phyloP scores from a whole-genome alignment of 2,797 vertebrate species.

The Xiphophorus birchmanni region DNA sequence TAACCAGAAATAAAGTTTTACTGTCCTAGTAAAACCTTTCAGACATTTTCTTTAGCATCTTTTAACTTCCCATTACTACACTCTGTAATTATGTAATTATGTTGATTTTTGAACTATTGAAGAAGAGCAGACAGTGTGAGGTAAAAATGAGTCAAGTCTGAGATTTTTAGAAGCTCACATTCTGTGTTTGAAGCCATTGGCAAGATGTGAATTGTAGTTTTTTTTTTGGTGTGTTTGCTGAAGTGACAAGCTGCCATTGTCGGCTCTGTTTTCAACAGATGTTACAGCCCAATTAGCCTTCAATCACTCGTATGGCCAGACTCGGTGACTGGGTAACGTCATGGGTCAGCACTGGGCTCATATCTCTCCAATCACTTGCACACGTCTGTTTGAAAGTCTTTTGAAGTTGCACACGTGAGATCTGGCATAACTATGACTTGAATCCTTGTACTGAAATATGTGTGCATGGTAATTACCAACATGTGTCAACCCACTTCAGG shows the following conservation, averaged over 20 bases:
- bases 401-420: neutral
- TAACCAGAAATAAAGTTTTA: neutral
- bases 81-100: neutral
- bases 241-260: conserved; percentile 53
- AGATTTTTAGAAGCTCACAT: neutral
- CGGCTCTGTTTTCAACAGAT: conserved; percentile 40
- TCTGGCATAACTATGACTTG: neutral
- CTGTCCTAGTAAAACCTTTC: neutral
- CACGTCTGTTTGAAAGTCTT: conserved; percentile 4
- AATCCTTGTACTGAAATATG: conserved; percentile 1
- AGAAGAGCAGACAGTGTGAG: neutral
- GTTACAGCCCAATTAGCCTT: conserved; percentile 55
- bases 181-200: conserved; percentile 21
- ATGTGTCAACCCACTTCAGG: neutral
- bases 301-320: conserved; percentile 50
- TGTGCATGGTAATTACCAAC: neutral
- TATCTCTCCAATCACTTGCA: conserved; percentile 25
- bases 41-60: neutral
- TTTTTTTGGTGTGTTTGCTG: conserved; percentile 53
- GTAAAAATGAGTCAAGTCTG: neutral
- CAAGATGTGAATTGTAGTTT: conserved; percentile 47
- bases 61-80: neutral
- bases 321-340: conserved; percentile 20
- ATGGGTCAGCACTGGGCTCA: conserved; percentile 24
- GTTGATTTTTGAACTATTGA: neutral